Percentiles rank a stretch among this genome's conserved stretches.
These are phyloP conservation scores for Drosophila varians DNA, from an alignment of 1,140 invertebrate species.

Conservation along the genomic window DNA sequence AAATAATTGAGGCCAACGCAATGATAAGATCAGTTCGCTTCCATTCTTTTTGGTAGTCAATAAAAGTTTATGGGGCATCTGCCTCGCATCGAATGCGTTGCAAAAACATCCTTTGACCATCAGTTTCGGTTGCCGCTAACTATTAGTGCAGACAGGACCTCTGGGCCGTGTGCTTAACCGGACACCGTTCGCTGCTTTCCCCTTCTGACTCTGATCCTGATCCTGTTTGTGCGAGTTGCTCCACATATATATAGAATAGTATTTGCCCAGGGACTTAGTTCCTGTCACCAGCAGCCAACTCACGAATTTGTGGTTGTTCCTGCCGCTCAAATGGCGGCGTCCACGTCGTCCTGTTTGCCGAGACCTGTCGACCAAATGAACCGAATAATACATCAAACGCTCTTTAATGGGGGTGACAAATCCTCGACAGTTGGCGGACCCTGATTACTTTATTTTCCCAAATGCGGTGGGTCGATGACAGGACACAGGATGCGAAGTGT, in stretches of 20 bases:
- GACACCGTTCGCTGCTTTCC: constrained; percentile 28
- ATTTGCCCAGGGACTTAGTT: constrained; percentile 25
- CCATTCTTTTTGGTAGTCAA: not conserved
- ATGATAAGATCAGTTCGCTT: not conserved
- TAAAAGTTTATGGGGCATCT: not conserved
- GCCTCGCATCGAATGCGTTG: not conserved
- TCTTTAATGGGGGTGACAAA: constrained; percentile 82
- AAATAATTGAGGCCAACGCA: not conserved
- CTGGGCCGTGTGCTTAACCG: constrained; percentile 17
- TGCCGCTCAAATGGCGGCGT: constrained; percentile 45
- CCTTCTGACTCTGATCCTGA: constrained; percentile 4
- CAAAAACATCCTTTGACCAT: constrained; percentile 4
- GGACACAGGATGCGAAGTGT: not conserved
- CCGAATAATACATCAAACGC: constrained; percentile 83
- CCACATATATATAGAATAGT: constrained; percentile 48
- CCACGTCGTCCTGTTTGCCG: constrained; percentile 78
- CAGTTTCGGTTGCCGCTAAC: constrained; percentile 16
- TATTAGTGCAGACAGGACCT: not conserved
- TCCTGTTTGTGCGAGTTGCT: constrained; percentile 39
- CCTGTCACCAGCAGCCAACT: constrained; percentile 60
- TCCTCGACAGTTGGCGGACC: constrained; percentile 69
- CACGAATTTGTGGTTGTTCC: constrained; percentile 21
- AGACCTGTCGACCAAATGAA: constrained; percentile 83
- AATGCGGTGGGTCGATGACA: constrained; percentile 26
- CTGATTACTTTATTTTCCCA: constrained; percentile 60